phyloP scores from a whole-genome alignment of 2,888 invertebrate genomes.

The Torymus tubicola region DNA sequence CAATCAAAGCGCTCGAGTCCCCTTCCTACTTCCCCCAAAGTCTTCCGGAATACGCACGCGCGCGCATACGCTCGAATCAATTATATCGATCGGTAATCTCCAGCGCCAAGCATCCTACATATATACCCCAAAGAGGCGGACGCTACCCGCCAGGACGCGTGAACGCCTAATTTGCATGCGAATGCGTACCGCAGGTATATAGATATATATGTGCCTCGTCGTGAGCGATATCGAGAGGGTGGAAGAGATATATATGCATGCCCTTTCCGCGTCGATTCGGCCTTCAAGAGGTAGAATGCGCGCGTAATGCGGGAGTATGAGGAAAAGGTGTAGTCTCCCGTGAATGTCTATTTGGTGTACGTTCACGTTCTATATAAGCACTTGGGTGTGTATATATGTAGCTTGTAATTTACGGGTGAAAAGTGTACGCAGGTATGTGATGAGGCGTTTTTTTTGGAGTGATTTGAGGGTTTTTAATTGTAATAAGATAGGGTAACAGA shows the following conservation, averaged over 20 bases:
- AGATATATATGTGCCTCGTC: neutral
- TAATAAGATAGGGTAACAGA: no score
- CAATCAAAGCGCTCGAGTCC: neutral
- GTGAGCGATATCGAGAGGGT: neutral
- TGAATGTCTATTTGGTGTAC: neutral
- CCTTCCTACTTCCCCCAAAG: neutral
- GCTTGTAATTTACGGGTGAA: no score
- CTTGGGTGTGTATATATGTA: neutral
- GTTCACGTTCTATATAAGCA: neutral
- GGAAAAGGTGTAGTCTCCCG: conserved; percentile 11
- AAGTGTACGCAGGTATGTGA: no score
- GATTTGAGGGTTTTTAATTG: no score
- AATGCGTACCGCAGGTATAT: neutral
- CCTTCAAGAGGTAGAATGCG: neutral
- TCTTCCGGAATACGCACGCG: neutral
- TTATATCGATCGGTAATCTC: conserved; percentile 21
- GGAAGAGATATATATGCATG: neutral
- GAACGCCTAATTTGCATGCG: conserved; percentile 24
- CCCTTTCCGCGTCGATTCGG: conserved; percentile 14
- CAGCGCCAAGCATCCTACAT: neutral
- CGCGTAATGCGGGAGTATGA: conserved; percentile 7
- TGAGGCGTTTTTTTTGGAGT: no score
- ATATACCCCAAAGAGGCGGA: conserved; percentile 18
- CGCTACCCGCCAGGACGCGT: no score
- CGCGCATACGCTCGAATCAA: neutral